Percentiles rank a stretch among this genome's conserved stretches.
These are phyloP conservation scores for Pammene aurita DNA, from an alignment of 2,888 invertebrate species.

Conservation along the genomic window DNA sequence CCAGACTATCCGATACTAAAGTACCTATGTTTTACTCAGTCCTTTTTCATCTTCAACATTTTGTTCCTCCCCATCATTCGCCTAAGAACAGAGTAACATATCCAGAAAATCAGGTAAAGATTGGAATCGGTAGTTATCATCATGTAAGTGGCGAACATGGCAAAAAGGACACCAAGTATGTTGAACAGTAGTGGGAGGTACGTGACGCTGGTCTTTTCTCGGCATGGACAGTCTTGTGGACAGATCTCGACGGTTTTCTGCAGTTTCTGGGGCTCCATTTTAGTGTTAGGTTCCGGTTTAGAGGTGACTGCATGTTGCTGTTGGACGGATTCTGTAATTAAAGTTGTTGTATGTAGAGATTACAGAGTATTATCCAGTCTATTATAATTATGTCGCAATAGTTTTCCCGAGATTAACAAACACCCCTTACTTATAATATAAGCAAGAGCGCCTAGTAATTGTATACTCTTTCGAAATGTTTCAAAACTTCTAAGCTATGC, in stretches of 20 bases:
- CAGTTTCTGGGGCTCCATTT: slow-evolving; percentile 1
- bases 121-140: slow-evolving; percentile 70
- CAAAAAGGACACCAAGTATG: slow-evolving; percentile 64
- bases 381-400: background rate
- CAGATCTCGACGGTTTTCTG: slow-evolving; percentile 44
- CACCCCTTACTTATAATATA: too few relatives aligned
- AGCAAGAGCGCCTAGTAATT: background rate
- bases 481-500: background rate
- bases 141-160: slow-evolving; percentile 68
- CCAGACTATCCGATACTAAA: too few relatives aligned
- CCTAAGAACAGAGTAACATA: slow-evolving; percentile 69
- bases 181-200: slow-evolving; percentile 57
- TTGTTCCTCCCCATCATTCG: slow-evolving; percentile 62
- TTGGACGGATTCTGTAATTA: slow-evolving; percentile 26
- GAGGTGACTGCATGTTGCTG: slow-evolving; percentile 40
- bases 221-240: slow-evolving; percentile 60
- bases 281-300: slow-evolving; percentile 23
- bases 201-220: slow-evolving; percentile 41
- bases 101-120: slow-evolving; percentile 72
- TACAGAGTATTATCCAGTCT: background rate
- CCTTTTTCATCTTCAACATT: slow-evolving; percentile 54
- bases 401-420: too few relatives aligned
- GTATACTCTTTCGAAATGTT: background rate
- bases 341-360: background rate
- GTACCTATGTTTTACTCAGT: slow-evolving; percentile 46